Evolutionary conservation across 2,888 invertebrate genomes (phyloP).

Genomic region (Gari tellinella): DNA sequence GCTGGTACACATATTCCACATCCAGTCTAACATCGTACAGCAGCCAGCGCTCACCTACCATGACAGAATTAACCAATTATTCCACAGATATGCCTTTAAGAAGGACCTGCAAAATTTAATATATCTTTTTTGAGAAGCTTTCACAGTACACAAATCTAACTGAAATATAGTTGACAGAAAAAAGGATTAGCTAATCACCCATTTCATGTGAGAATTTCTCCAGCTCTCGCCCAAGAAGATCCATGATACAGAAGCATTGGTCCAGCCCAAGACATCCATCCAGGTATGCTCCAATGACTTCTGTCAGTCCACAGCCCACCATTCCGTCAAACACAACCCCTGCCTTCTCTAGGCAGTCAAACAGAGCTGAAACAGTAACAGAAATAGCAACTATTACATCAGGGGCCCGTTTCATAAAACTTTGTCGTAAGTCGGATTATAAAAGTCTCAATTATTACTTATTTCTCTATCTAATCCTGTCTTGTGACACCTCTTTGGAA

Average conservation of each 20-base stretch:
- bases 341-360: slow-evolving; percentile 50
- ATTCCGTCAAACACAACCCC: slow-evolving; percentile 39
- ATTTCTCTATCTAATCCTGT: too few relatives aligned
- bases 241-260: slow-evolving; percentile 59
- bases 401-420: too few relatives aligned
- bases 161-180: too few relatives aligned
- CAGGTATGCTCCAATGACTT: slow-evolving; percentile 63
- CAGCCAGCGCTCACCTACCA: slow-evolving; percentile 37
- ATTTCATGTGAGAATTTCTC: slow-evolving; percentile 33
- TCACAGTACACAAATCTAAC: too few relatives aligned
- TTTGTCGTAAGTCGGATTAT: too few relatives aligned
- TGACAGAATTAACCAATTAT: too few relatives aligned
- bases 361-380: slow-evolving; percentile 33
- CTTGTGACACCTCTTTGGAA: too few relatives aligned
- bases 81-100: too few relatives aligned
- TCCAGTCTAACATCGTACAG: slow-evolving; percentile 27
- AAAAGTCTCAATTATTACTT: too few relatives aligned
- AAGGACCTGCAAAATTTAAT: too few relatives aligned
- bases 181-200: too few relatives aligned
- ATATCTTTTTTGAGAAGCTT: too few relatives aligned
- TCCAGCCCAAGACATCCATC: slow-evolving; percentile 63
- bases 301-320: slow-evolving; percentile 66
- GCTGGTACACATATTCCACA: slow-evolving; percentile 42
- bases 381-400: not conserved
- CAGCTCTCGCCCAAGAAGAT: slow-evolving; percentile 48